Base-by-base conservation (phyloP, 2,888 invertebrate genomes). In the Tuta absoluta region DNA sequence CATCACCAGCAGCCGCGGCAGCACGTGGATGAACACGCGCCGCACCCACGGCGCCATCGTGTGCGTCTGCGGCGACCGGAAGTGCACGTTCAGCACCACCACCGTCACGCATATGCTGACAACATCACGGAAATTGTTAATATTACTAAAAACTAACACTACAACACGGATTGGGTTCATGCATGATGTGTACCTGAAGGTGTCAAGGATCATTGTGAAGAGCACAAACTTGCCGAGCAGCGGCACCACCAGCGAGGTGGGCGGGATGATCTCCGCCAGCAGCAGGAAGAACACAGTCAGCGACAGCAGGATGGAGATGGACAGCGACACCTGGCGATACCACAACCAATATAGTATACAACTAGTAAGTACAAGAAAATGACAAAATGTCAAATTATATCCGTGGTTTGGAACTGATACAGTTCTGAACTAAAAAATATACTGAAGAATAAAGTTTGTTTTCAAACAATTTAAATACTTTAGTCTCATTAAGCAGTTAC, bases 1-100 rank as follows among this genome's bases (percentile, higher is more conserved):
- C 97, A 98, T 98, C 78, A 97, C 96, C 78, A 98, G 93, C 81
- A 98, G 93, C 75, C 97, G 94, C 76, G 99, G 99, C 87, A 99
- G 94, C 85, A 98, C 96, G 93, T 99, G 98, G 81, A 98, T 97
- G 93, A 98, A 98, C 78, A 99, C 96, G 73, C 97, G 94, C 72
- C 97, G 95, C 78, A 99, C 97, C 98, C 98, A 98, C 63, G 96
- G 97, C 70, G 98, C 96, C 98, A 99, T 99, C 73, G 96, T 96
- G 93, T 98, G 98, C 71, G 99, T 99, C 89, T 98, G 97, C 71
- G 99, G 98, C 73, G 98, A 98, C 66, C 99, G 96, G 93, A 98
- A 99, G 93, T 99, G 98, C 77, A 98, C 97, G 93, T 99, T 99
- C 79, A 99, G 93, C 78, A 98, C 98, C 82, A 98, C 96, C 79